These are phyloP conservation scores for Urosaurus nigricauda DNA, from an alignment of 2,797 vertebrate genomes.

Conservation along the genomic window DNA sequence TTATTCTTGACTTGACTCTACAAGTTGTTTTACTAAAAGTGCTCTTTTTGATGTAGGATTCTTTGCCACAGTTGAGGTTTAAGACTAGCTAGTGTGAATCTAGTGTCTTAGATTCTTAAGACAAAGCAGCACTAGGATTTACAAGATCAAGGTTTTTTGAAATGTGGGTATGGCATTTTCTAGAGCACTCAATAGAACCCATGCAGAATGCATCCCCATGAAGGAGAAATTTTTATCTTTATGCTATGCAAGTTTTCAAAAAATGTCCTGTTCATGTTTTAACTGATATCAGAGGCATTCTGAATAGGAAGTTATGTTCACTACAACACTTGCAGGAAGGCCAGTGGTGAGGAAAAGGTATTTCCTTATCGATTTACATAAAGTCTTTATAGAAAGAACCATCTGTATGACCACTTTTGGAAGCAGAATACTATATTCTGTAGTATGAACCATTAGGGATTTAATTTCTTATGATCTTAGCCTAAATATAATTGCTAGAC, in stretches of 20 bases:
- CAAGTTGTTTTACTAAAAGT: not conserved
- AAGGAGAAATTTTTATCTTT: too few relatives aligned
- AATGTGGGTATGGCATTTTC: not conserved
- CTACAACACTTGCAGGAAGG: not conserved
- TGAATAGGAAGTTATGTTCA: not conserved
- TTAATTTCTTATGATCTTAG: not conserved
- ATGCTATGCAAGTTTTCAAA: too few relatives aligned
- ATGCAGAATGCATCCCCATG: too few relatives aligned
- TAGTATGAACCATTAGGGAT: not conserved
- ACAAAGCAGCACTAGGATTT: not conserved
- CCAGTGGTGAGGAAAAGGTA: not conserved
- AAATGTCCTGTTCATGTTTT: not conserved
- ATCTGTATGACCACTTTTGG: too few relatives aligned
- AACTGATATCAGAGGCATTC: not conserved
- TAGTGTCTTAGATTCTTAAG: too few relatives aligned
- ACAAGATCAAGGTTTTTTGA: not conserved
- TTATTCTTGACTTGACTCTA: not conserved
- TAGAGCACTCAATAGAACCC: too few relatives aligned
- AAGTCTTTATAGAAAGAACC: fast-evolving
- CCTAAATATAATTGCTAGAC: too few relatives aligned
- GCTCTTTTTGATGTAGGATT: not conserved
- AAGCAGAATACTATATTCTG: too few relatives aligned
- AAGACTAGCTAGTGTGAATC: not conserved
- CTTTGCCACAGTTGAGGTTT: not conserved
- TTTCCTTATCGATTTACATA: too few relatives aligned